Conservation (phyloP, 2,113 vertebrate genomes). For the Vicugna pacos region DNA sequence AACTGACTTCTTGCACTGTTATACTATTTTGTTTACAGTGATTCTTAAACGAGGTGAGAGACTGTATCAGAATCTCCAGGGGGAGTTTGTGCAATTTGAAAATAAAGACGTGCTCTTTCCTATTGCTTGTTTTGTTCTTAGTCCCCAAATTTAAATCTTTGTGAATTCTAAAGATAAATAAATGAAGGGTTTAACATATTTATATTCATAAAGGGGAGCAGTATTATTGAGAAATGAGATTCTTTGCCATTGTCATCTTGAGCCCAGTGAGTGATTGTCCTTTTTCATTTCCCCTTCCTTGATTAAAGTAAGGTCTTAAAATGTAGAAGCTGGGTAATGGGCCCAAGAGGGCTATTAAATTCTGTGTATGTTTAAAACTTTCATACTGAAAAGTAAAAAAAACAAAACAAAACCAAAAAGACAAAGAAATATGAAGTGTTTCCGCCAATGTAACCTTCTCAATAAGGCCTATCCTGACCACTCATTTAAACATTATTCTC, state of each 20-base stretch:
- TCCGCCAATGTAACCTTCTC: not conserved
- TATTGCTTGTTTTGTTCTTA: conserved; percentile 36
- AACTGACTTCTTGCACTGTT: conserved; percentile 1
- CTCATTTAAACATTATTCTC: conserved; percentile 25
- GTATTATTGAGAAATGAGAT: not conserved
- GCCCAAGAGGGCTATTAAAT: not conserved
- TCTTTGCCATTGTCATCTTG: not conserved
- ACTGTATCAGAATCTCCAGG: conserved; percentile 70
- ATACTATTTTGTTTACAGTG: not conserved
- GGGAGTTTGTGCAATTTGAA: conserved; percentile 52
- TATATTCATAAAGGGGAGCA: conserved; percentile 43
- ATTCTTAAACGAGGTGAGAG: conserved; percentile 15
- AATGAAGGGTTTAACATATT: not conserved
- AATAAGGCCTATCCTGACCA: not conserved
- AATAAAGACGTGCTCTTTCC: conserved; percentile 16
- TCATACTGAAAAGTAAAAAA: conserved; percentile 20
- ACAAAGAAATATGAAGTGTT: not conserved
- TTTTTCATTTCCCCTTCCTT: conserved; percentile 17
- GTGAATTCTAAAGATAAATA: conserved; percentile 65
- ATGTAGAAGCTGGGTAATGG: not conserved
- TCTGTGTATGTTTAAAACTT: conserved; percentile 5
- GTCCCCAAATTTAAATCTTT: conserved; percentile 53
- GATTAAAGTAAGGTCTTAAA: conserved; percentile 43
- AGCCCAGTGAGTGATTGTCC: not conserved
- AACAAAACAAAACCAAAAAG: not conserved